Base-by-base conservation (phyloP, 1,140 invertebrate genomes). In the Cepaea nemoralis region DNA sequence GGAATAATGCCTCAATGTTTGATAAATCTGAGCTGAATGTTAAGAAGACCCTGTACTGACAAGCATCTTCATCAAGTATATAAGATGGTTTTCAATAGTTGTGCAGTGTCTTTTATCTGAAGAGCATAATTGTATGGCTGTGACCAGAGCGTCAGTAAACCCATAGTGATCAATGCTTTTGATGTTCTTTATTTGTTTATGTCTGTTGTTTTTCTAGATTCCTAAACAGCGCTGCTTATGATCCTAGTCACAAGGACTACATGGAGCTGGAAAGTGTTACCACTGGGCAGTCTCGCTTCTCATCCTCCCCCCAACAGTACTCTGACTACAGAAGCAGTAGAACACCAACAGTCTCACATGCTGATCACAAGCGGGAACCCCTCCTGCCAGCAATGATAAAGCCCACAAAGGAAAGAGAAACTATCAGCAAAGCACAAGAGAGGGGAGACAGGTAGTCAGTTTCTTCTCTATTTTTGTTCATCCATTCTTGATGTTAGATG, bases 351-450 rank as follows among this genome's bases (percentile, higher is more conserved):
- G 22, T 48, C 27, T 42, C 40, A 22, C 3, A 55, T 31, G 37
- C 8, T 73, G 42, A 73, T 33, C 77, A 82, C 45, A 82, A 79
- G 70, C 71, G 85, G 35, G 91, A 92, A 77, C 90, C 88, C 8
- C 80, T 94, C 82, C 91, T 93, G 85, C 92, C 93, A 70, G 93
- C 93, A 83, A 91, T 92, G 81, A 87, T 94, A 80, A 91, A 92
- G 77, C 92, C 93, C 77, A 91, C 93, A 67, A 94, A 94, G 89
- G 94, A 94, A 89, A 93, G 93, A 85, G 91, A 91, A 63, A 92
- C 92, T 80, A 94, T 94, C 84, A 93, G 92, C 50, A 94, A 94
- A 89, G 93, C 93, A 48, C 93, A 94, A 81, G 94, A 95, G 90
- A 91, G 93, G 85, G 94, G 93, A 37, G 93, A 94, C 82, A 84